Evolutionary conservation across 2,113 vertebrate genomes (phyloP), one percentile per base, ranked within the genome.

Genomic region (Cyanistes caeruleus): DNA sequence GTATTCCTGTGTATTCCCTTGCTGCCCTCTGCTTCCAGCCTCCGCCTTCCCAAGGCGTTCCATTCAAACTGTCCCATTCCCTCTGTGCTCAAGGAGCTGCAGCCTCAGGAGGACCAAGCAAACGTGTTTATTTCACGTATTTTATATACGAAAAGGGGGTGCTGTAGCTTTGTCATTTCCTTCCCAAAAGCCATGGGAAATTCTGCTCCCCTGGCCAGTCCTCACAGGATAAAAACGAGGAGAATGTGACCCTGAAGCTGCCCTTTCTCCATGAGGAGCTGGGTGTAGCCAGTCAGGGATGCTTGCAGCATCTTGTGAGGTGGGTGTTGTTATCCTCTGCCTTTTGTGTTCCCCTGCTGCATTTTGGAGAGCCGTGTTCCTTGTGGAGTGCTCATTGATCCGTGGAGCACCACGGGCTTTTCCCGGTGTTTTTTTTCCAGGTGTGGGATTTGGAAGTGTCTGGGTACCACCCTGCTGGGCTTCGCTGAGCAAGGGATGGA

Each of bases 281-380:
- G 6, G 9, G 46, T 76, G 76, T 85, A 33, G 51, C 41, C 56
- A 17, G 23, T 5, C n/a, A 31, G 82, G 76, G 80, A 70, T n/a
- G 37, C 52, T 13, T 17, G 18, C 9, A 17, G 59, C 33, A 0
- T 10, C 39, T 28, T 14, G 25, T 4, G 17, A 81, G 81, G 69
- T 64, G 70, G 16, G 5, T 41, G 17, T 37, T 76, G 53, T 58
- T 52, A 18, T 62, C 48, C 68, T 5, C 33, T 69, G 63, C 87
- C 56, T 93, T 73, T 67, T 19, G 5, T 9, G 23, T 30, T 80
- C 30, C 64, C 67, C 39, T 39, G 48, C 35, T 79, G 64, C 12
- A 1, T 78, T 59, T 64, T 0, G 0, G 24, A 84, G 67, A 79
- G 0, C 52, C 0, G 0, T 10, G 27, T 16, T 53, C 62, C 75